Base-by-base conservation (phyloP, 1,140 invertebrate genomes). In the Oryctes rhinoceros region DNA sequence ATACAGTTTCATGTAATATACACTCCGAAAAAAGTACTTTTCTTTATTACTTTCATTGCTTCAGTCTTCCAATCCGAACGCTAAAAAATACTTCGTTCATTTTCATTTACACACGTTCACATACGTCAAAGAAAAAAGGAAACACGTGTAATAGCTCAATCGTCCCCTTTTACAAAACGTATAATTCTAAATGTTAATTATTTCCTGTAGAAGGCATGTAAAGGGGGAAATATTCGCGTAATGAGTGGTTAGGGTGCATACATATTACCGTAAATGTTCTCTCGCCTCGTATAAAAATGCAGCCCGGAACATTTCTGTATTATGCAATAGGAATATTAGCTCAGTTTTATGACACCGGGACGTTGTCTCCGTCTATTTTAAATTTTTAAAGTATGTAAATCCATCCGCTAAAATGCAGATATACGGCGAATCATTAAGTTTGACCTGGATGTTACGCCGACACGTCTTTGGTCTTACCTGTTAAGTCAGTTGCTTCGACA, bases 171-270 rank as follows among this genome's bases (percentile, higher is more conserved):
- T 71, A 37, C 7, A 71, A 71, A 35, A 35, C 24, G 35, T 71
- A 24, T 71, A 71, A 71, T 71, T 71, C 35, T 37, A 37, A 71
- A 71, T 71, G 65, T 71, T 71, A 71, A 71, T 71, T 35, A 71
- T 71, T 71, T 71, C 65, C 65, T 30, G 35, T 30, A n/a, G 5
- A 59, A 59, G 18, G 53, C 53, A 59, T 18, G n/a, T 18, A n/a
- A n/a, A 71, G 65, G 24, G 18, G 65, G 24, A 71, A 7, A 35
- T 9, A 11, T 71, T 35, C 35, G 20, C 65, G 65, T 71, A 35
- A 15, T 13, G 9, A 71, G 18, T 15, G 15, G 24, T 13, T 30
- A 71, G 11, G 20, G 24, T 71, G 20, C 35, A 71, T 71, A 71
- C 65, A 71, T 35, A 30, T 35, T 37, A 71, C 9, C 5, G 24